Percentiles rank a stretch among this genome's conserved stretches.
phyloP scores from a whole-genome alignment of 1,140 invertebrate genomes.

The Agraylea sexmaculata region DNA sequence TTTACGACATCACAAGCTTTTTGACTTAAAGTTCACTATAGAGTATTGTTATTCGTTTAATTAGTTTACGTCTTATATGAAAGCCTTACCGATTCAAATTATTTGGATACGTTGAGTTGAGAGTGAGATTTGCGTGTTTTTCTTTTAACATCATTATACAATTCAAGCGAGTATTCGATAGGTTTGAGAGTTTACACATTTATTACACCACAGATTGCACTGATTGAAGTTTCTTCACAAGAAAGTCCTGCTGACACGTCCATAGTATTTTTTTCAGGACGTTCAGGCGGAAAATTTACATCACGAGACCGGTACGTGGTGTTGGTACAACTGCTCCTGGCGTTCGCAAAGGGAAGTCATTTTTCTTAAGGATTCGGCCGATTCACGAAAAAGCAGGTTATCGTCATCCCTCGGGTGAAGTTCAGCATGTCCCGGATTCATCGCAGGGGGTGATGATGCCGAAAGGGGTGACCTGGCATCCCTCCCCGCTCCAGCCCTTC shows the following conservation, averaged over 20 bases:
- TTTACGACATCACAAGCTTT: conserved; percentile 13
- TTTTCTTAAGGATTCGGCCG: conserved; percentile 36
- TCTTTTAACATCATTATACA: too few relatives aligned
- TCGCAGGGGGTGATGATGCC: conserved; percentile 37
- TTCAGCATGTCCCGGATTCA: conserved; percentile 33
- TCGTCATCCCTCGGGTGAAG: conserved; percentile 31
- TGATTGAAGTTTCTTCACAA: conserved; percentile 3
- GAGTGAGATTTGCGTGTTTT: too few relatives aligned
- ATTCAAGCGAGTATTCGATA: too few relatives aligned
- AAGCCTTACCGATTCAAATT: too few relatives aligned
- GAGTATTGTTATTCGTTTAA: neutral
- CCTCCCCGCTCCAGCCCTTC: conserved; percentile 29
- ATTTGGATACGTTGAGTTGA: too few relatives aligned
- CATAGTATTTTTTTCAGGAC: neutral
- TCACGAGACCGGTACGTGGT: conserved; percentile 42
- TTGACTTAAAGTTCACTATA: conserved; percentile 7
- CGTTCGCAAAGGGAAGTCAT: conserved; percentile 41
- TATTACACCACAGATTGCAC: conserved; percentile 12
- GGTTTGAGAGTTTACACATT: too few relatives aligned
- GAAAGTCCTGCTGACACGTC: neutral
- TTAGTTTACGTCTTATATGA: conserved; percentile 1
- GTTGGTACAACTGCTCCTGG: conserved; percentile 40
- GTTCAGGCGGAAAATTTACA: conserved; percentile 24
- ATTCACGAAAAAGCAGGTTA: conserved; percentile 41
- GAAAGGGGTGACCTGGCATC: conserved; percentile 35